Conservation (phyloP, 1,140 invertebrate species). For the Spodoptera frugiperda region DNA sequence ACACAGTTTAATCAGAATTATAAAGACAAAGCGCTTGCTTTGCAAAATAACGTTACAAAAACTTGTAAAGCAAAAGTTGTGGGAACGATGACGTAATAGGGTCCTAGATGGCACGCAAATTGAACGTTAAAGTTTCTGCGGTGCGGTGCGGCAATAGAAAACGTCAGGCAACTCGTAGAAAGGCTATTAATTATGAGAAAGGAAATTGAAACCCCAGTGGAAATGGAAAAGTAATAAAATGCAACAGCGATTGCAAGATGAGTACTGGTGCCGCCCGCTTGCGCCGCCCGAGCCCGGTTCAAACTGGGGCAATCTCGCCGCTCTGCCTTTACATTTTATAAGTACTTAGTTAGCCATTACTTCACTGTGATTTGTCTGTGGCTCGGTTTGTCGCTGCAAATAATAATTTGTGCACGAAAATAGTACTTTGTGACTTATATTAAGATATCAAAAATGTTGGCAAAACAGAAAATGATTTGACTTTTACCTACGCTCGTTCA, state of each 20-base stretch:
- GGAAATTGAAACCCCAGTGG: slow-evolving; percentile 84
- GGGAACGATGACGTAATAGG: slow-evolving; percentile 64
- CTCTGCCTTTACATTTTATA: slow-evolving; percentile 47
- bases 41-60: slow-evolving; percentile 25
- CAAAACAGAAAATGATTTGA: not conserved
- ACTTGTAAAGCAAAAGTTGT: slow-evolving; percentile 51
- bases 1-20: not conserved
- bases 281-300: slow-evolving; percentile 46
- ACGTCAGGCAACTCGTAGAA: slow-evolving; percentile 76
- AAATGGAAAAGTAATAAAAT: slow-evolving; percentile 86
- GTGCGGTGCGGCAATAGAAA: slow-evolving; percentile 71
- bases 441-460: not conserved
- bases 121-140: slow-evolving; percentile 78
- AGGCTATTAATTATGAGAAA: slow-evolving; percentile 85
- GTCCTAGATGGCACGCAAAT: slow-evolving; percentile 77
- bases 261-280: slow-evolving; percentile 63
- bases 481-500: no score
- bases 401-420: slow-evolving; percentile 15
- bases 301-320: slow-evolving; percentile 52
- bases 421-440: no score
- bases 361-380: not conserved
- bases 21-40: slow-evolving; percentile 6
- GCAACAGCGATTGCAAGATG: slow-evolving; percentile 83
- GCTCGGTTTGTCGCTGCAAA: slow-evolving; percentile 12
- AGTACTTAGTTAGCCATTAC: slow-evolving; percentile 33